Evolutionary conservation across 1,140 invertebrate genomes (phyloP), one percentile per base, ranked within the genome.

Genomic region (Alviniconcha marisindica): DNA sequence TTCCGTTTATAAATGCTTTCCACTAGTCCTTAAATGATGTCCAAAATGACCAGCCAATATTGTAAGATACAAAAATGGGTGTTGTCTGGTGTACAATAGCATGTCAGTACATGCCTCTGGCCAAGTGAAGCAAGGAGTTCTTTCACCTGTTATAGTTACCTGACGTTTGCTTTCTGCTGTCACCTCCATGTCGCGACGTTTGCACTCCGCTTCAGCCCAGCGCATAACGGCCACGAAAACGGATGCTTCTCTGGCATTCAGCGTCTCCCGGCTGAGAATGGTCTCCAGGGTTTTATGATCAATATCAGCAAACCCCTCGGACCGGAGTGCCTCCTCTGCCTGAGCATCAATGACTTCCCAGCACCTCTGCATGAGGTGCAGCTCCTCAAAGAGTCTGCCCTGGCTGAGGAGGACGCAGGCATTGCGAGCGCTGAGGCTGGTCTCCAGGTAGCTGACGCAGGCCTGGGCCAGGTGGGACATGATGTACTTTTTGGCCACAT

Each of bases 281-380:
- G 95, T 95, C 92, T 95, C 95, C 42, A 98, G 92, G 0, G 97
- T 97, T 80, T 96, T 95, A 78, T 96, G 94, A 93, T 98, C 97
- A 85, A 98, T 96, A 89, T 98, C 97, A 5, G 95, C 95, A 90
- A 98, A 98, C 24, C 96, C 96, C 15, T 98, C 97, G n/a, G 97
- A 96, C 87, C 94, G 94, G 0, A 98, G 91, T 1, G 96, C 96
- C 90, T 97, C 96, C 10, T 95, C 95, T 1, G 97, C 97, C 88
- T 96, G 96, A 89, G 96, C 96, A 91, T 97, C 97, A 88, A 98
- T 97, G 63, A 99, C 97, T 94, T 97, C 96, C 86, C 97, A 94
- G 89, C 97, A 98, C 31, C 96, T 92, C 18, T 96, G 95, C 81
- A 96, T 96, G n/a, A 98, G 90, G 87, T 96, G 95, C 3, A 95